Base-by-base conservation (phyloP, 2,888 invertebrate species). In the Eupithecia insigniata region DNA sequence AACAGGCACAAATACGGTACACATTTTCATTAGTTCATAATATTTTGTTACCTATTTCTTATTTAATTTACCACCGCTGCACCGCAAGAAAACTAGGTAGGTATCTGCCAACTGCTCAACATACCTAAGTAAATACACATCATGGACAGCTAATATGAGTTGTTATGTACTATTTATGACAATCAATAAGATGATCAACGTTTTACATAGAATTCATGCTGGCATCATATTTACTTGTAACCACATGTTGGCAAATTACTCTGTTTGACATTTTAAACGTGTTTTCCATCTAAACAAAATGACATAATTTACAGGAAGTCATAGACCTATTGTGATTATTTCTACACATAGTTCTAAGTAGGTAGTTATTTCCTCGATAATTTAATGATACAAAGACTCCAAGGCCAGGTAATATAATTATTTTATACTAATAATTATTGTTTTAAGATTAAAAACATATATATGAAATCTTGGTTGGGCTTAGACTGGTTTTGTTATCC, bases 221-320 rank as follows among this genome's bases (percentile, higher is more conserved):
- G 28, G 26, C 16, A 55, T 70, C 60, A 61, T 46, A 60, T 28
- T 70, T 70, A 70, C 65, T 66, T 60, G 32, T 30, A 60, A 66
- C 60, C n/a, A 36, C 30, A 67, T 60, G 58, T 34, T 51, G 46
- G 64, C 64, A 36, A 67, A 34, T 61, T 36, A 73, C 46, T 69
- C 65, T 70, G 34, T 78, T 72, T 80, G 78, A 77, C 77, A 80
- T 79, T 77, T 72, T 32, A 76, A 79, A 76, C 79, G 30, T 74
- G 78, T 77, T 77, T 78, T 71, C 73, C 74, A 75, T 66, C 36
- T 32, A 69, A 60, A 76, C 64, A 72, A 70, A 72, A 78, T 79
- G 77, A 79, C 80, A 78, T 79, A 79, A 79, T 73, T 75, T 74
- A 71, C 70, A 81, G 79, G 78, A 79, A 79, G 79, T 76, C 69